Conservation (phyloP, 2,888 invertebrate species). For the Halocaridina rubra region DNA sequence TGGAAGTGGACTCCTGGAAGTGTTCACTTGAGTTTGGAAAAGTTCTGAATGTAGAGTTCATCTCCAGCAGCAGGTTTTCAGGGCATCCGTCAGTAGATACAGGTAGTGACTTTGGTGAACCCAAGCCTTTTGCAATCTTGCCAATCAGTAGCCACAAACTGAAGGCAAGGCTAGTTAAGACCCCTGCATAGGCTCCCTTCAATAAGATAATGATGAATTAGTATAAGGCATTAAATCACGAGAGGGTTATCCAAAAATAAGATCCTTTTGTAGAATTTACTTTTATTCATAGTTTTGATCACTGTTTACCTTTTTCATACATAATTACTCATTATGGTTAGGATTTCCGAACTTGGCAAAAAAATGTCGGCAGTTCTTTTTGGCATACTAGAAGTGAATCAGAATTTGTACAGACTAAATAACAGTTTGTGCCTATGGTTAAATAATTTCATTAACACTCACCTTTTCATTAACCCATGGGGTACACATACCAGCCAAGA, state of each 20-base stretch:
- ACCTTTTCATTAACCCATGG: slow-evolving; percentile 32
- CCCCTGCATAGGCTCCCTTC: neutral
- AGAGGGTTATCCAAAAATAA: neutral
- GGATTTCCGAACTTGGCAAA: too few relatives aligned
- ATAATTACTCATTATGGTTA: neutral
- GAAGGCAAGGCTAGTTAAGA: neutral
- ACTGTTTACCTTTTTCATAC: neutral
- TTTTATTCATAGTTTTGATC: neutral
- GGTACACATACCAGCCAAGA: slow-evolving; percentile 2
- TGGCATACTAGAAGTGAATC: too few relatives aligned
- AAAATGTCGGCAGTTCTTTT: too few relatives aligned
- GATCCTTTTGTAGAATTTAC: neutral
- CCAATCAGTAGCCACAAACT: slow-evolving; percentile 7
- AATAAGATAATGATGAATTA: too few relatives aligned
- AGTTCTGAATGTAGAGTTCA: neutral
- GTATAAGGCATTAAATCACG: neutral
- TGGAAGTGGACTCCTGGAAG: too few relatives aligned
- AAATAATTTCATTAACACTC: too few relatives aligned
- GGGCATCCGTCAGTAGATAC: neutral
- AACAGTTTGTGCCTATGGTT: too few relatives aligned
- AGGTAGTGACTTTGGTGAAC: neutral
- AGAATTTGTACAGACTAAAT: too few relatives aligned
- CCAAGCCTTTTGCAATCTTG: neutral
- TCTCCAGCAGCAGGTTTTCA: neutral
- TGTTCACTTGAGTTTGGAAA: too few relatives aligned